Conservation (phyloP, 2,113 vertebrate genomes). For the Otus sunia region DNA sequence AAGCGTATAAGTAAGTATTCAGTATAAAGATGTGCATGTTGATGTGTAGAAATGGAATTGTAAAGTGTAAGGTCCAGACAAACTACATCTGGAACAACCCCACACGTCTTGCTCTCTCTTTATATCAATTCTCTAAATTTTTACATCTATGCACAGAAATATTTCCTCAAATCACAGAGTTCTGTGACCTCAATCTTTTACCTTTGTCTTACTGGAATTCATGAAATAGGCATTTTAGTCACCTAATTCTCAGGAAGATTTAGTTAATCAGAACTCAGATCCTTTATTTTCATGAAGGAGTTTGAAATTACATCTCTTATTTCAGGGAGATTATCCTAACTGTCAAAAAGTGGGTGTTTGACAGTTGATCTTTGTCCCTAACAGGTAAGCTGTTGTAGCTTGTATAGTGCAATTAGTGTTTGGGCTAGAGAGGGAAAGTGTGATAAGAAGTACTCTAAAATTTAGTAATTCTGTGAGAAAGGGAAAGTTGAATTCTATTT, state of each 20-base stretch:
- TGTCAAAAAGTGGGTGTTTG: not conserved
- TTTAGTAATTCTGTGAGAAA: not conserved
- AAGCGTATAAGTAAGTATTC: not conserved
- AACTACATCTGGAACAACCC: not conserved
- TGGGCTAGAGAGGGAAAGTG: not conserved
- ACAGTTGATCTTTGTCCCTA: not conserved
- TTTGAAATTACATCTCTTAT: not conserved
- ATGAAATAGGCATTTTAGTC: not conserved
- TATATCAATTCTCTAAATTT: not conserved
- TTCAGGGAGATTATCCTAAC: not conserved
- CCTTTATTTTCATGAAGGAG: not conserved
- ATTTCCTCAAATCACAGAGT: not conserved
- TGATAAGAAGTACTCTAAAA: not conserved
- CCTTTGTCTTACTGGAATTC: not conserved
- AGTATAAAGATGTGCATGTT: accelerated
- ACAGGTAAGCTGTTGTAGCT: not conserved
- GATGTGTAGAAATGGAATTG: not conserved
- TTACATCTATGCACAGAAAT: not conserved
- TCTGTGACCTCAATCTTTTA: not conserved
- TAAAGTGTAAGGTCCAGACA: not conserved
- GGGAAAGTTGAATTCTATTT: not conserved
- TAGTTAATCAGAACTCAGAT: not conserved
- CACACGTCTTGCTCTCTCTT: not conserved
- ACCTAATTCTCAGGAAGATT: not conserved
- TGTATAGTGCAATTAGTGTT: not conserved